phyloP scores from a whole-genome alignment of 2,888 invertebrate genomes.

The Synergus itoensis region DNA sequence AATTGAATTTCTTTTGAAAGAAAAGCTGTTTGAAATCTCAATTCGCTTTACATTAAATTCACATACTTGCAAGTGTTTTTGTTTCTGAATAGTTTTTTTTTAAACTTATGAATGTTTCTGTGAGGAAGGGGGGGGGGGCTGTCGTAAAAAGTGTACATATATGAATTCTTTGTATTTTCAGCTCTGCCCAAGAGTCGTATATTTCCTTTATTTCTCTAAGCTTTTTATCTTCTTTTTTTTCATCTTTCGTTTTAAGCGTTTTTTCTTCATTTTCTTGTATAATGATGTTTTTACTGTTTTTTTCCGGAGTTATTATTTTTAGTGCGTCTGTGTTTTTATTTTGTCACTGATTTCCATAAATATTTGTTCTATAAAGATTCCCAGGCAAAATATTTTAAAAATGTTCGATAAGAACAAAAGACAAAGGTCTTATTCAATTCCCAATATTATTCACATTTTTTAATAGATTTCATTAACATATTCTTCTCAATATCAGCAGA shows the following conservation, averaged over 20 bases:
- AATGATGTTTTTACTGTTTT: background rate
- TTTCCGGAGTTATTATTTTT: background rate
- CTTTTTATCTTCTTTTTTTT: background rate
- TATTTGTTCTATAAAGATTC: background rate
- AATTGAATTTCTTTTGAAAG: background rate
- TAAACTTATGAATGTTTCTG: too few species aligned
- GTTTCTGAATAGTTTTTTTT: too few species aligned
- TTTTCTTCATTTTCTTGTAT: background rate
- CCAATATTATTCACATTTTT: too few species aligned
- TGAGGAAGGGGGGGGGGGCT: too few species aligned
- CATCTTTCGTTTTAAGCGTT: background rate
- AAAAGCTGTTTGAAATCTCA: background rate
- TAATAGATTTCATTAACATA: too few species aligned
- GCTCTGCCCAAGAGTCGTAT: background rate
- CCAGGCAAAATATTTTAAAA: background rate
- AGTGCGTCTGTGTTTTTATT: background rate
- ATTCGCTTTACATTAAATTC: too few species aligned
- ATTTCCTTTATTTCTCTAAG: background rate
- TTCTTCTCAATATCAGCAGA: too few species aligned
- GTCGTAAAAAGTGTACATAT: background rate
- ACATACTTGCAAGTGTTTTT: too few species aligned
- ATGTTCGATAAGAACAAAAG: background rate
- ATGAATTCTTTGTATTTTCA: background rate
- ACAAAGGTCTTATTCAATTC: too few species aligned
- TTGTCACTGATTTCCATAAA: background rate